These are phyloP conservation scores for Todus mexicanus DNA, from an alignment of 2,797 vertebrate species.

Conservation along the genomic window DNA sequence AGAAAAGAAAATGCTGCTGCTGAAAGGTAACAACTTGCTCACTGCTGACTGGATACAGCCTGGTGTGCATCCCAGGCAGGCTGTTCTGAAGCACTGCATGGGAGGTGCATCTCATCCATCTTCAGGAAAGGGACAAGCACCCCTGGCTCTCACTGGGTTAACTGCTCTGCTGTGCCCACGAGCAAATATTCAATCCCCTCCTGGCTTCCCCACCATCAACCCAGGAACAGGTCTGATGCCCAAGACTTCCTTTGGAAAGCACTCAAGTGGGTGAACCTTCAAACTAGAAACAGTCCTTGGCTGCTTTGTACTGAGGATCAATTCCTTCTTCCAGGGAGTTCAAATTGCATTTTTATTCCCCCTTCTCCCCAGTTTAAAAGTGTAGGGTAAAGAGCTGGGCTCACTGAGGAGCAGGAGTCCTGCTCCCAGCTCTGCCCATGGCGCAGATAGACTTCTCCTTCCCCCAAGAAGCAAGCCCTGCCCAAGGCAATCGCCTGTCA, in stretches of 20 bases:
- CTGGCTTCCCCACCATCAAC: not conserved
- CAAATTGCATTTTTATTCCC: not conserved
- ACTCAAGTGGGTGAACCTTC: not conserved
- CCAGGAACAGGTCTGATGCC: not conserved
- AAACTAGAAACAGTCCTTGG: fast-evolving
- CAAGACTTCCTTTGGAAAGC: not conserved
- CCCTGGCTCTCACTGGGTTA: fast-evolving
- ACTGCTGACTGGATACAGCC: not conserved
- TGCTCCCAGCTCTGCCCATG: not conserved
- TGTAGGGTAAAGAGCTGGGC: not conserved
- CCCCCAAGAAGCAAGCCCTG: conserved; percentile 7
- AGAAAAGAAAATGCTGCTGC: not conserved
- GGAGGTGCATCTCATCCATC: fast-evolving
- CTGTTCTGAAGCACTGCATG: fast-evolving
- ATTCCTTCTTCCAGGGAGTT: not conserved
- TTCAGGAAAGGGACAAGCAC: fast-evolving
- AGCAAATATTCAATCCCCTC: not conserved
- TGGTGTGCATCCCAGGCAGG: not conserved
- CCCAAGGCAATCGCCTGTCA: conserved; percentile 63
- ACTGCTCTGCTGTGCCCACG: fast-evolving
- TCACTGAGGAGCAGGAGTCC: not conserved
- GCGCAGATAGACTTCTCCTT: not conserved
- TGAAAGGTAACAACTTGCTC: not conserved
- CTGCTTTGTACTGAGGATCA: not conserved
- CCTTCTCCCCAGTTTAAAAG: not conserved